These are phyloP conservation scores for Eurois occulta DNA, from an alignment of 2,888 invertebrate species.

Conservation along the genomic window DNA sequence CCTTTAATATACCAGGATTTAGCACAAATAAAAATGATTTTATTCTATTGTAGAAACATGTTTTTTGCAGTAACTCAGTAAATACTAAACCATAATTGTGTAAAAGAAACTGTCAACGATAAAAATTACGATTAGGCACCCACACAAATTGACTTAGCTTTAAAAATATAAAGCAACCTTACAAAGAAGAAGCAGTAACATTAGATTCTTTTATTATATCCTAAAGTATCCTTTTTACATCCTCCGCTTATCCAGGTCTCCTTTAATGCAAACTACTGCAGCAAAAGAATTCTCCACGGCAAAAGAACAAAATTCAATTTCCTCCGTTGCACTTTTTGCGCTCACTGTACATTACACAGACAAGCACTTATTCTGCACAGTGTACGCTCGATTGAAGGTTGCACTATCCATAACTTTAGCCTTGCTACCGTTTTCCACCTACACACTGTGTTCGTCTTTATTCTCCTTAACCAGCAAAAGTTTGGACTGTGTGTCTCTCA, in stretches of 20 bases:
- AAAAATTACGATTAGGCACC: neutral
- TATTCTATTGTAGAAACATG: too few relatives aligned
- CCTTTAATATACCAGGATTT: too few relatives aligned
- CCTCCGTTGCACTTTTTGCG: slow-evolving; percentile 63
- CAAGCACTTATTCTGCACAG: slow-evolving; percentile 78
- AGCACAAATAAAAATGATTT: too few relatives aligned
- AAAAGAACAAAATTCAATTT: slow-evolving; percentile 64
- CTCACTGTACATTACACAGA: slow-evolving; percentile 71
- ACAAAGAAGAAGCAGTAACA: neutral
- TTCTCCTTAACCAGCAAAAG: neutral
- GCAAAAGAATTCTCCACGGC: slow-evolving; percentile 36
- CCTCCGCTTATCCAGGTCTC: slow-evolving; percentile 31
- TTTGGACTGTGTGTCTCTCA: slow-evolving; percentile 31
- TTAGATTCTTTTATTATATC: neutral
- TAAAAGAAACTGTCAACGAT: neutral
- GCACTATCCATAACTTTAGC: slow-evolving; percentile 78
- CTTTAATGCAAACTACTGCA: slow-evolving; percentile 47
- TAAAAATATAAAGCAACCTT: neutral
- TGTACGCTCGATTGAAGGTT: slow-evolving; percentile 83
- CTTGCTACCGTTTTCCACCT: slow-evolving; percentile 74
- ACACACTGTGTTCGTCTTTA: slow-evolving; percentile 51
- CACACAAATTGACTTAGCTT: neutral
- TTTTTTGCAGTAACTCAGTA: neutral
- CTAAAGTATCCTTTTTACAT: slow-evolving; percentile 24
- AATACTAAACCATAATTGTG: neutral